Conservation (phyloP, 1,140 invertebrate genomes). For the Cyrtorhinus lividipennis region DNA sequence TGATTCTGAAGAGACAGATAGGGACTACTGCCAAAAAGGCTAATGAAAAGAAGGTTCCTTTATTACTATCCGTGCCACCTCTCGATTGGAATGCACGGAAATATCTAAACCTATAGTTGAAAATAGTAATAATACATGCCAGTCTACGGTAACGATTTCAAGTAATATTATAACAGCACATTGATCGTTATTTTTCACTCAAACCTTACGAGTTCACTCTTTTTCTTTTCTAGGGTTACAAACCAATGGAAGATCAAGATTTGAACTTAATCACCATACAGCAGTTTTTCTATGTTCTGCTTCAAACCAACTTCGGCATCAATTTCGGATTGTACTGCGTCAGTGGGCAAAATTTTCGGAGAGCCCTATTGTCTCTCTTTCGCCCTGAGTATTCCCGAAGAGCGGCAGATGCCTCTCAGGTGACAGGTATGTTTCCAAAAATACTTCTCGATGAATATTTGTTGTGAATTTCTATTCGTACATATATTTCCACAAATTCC, state of each 20-base stretch:
- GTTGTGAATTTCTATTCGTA: not conserved
- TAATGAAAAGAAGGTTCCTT: no score
- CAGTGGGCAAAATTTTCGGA: constrained; percentile 63
- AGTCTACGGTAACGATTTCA: no score
- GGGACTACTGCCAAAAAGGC: no score
- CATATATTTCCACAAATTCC: not conserved
- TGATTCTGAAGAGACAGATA: no score
- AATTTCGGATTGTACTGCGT: constrained; percentile 77
- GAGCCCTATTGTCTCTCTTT: constrained; percentile 35
- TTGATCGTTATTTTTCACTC: no score
- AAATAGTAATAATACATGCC: no score
- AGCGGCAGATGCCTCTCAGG: constrained; percentile 31
- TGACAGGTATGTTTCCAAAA: constrained; percentile 30
- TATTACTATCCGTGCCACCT: no score
- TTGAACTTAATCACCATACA: constrained; percentile 36
- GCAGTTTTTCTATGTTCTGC: constrained; percentile 43
- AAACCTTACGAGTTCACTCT: no score
- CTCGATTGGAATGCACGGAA: no score
- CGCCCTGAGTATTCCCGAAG: constrained; percentile 27
- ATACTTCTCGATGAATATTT: not conserved
- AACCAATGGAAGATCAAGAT: constrained; percentile 7
- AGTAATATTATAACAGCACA: no score
- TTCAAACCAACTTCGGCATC: constrained; percentile 68
- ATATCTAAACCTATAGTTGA: no score
- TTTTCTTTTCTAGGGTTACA: not conserved